Conservation (phyloP, 1,140 invertebrate genomes). For the Mizuhopecten yessoensis region DNA sequence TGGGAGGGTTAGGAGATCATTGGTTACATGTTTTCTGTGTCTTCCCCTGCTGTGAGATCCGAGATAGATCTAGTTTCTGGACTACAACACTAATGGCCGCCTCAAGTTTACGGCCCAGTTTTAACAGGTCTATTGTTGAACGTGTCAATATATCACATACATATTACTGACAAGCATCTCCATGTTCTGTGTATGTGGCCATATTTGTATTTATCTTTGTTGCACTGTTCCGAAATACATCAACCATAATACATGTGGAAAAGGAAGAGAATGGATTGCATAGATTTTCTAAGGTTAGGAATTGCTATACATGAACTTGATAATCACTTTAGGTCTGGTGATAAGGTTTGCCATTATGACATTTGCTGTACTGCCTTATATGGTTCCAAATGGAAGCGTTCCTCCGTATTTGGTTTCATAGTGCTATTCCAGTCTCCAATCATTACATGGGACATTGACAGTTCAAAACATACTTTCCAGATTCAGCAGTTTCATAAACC, state of each 20-base stretch:
- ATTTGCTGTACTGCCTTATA: no score
- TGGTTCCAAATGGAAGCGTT: no score
- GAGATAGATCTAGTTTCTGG: background rate
- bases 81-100: background rate
- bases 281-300: no score
- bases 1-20: background rate
- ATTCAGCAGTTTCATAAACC: no score
- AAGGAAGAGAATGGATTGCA: background rate
- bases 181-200: background rate
- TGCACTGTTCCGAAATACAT: background rate
- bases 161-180: conserved; percentile 15
- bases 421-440: no score
- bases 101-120: conserved; percentile 2
- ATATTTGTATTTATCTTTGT: conserved; percentile 5
- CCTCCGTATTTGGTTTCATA: no score
- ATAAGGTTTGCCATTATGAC: no score
- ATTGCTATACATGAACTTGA: no score
- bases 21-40: conserved; percentile 12
- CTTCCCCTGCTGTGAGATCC: background rate
- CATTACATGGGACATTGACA: no score
- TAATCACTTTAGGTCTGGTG: no score
- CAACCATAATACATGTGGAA: background rate
- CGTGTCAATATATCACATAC: conserved; percentile 11
- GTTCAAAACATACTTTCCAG: no score
- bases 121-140: background rate